These are phyloP conservation scores for Porites cylindrica DNA, from an alignment of 92 coral and sea anemone species.

Conservation along the genomic window DNA sequence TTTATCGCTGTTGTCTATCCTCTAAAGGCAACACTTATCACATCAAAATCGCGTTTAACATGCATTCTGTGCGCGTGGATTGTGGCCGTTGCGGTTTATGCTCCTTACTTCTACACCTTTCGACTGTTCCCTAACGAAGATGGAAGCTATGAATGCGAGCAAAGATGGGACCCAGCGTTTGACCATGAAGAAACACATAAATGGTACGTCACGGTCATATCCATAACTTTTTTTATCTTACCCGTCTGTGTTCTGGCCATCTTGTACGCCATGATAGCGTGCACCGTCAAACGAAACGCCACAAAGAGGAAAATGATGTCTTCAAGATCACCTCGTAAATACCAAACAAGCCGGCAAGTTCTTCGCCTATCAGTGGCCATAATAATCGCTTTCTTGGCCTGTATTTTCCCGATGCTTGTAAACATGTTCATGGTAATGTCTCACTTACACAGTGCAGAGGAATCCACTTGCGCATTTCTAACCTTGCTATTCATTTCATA, in stretches of 20 bases:
- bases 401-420: slow-evolving; percentile 6
- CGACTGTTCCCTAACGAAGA: not conserved
- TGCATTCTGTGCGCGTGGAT: slow-evolving; percentile 27
- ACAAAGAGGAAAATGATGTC: not conserved
- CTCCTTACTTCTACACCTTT: slow-evolving; percentile 32
- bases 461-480: not conserved
- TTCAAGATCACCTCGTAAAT: no score
- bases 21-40: slow-evolving; percentile 5
- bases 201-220: not conserved
- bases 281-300: not conserved
- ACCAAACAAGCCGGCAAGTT: not conserved
- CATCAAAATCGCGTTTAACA: slow-evolving; percentile 5
- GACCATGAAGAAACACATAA: not conserved
- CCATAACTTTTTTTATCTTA: not conserved
- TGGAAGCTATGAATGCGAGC: not conserved
- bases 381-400: slow-evolving; percentile 11
- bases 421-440: not conserved
- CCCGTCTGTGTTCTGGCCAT: not conserved
- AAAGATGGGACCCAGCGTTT: slow-evolving; percentile 5
- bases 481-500: not conserved
- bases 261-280: not conserved
- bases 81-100: slow-evolving; percentile 9
- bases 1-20: slow-evolving; percentile 37
- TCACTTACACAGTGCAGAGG: not conserved
- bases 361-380: slow-evolving; percentile 18